These are phyloP conservation scores for Megamerina dolium DNA, from an alignment of 2,888 invertebrate genomes.

Conservation along the genomic window DNA sequence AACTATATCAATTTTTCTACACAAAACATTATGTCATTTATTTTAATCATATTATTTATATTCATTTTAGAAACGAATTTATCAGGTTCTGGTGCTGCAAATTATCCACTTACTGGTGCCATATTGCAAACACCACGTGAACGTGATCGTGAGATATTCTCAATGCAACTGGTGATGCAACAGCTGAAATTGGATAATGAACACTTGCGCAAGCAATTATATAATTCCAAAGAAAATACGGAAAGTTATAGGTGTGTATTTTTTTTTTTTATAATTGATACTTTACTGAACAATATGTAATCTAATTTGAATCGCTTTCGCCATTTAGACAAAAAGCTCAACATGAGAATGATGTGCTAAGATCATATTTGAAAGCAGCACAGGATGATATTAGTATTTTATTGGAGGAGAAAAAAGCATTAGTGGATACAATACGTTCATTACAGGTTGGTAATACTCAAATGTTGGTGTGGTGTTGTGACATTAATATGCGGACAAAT, in stretches of 20 bases:
- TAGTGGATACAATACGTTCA: conserved; percentile 63
- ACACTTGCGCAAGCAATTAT: conserved; percentile 56
- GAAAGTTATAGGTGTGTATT: conserved; percentile 54
- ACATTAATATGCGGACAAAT: no score
- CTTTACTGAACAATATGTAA: neutral
- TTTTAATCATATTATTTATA: neutral
- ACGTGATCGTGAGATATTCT: conserved; percentile 50
- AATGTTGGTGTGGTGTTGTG: no score
- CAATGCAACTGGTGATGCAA: conserved; percentile 51
- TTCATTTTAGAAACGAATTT: conserved; percentile 23
- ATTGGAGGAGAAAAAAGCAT: conserved; percentile 66
- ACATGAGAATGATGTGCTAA: conserved; percentile 59
- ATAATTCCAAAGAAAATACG: conserved; percentile 50
- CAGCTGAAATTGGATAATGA: conserved; percentile 60
- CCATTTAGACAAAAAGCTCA: conserved; percentile 41
- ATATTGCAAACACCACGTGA: conserved; percentile 26
- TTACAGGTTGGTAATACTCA: conserved; percentile 63
- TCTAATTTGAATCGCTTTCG: conserved; percentile 3
- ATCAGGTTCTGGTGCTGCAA: conserved; percentile 22
- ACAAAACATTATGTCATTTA: neutral
- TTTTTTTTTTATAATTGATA: neutral
- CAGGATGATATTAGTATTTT: conserved; percentile 69
- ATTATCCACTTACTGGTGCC: conserved; percentile 20
- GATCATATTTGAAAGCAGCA: conserved; percentile 59
- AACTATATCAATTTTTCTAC: neutral